Conservation (phyloP, 2,888 invertebrate genomes). For the Philonicus albiceps region DNA sequence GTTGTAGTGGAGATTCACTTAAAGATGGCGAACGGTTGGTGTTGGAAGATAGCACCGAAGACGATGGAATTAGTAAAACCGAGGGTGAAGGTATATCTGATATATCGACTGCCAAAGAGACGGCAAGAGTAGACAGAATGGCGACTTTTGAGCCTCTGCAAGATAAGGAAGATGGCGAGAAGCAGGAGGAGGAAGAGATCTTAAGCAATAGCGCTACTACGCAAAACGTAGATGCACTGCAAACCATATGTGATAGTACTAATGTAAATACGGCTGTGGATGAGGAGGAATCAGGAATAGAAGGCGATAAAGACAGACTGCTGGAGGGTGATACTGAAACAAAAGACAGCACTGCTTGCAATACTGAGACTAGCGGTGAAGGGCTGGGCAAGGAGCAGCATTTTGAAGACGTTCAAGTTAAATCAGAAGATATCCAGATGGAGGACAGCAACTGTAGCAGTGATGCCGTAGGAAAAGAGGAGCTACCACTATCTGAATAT, state of each 20-base stretch:
- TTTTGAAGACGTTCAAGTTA: neutral
- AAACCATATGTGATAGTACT: slow-evolving; percentile 38
- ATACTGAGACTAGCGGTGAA: neutral
- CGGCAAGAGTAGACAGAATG: neutral
- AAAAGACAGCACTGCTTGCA: slow-evolving; percentile 22
- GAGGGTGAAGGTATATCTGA: neutral
- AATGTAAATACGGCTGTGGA: slow-evolving; percentile 41
- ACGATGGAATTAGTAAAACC: slow-evolving; percentile 14
- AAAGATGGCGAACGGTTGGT: slow-evolving; percentile 41
- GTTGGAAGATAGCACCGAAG: slow-evolving; percentile 45
- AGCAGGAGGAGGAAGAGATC: neutral
- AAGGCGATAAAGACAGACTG: neutral
- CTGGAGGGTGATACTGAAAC: neutral
- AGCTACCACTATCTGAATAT: neutral
- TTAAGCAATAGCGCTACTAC: neutral
- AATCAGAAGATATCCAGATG: neutral
- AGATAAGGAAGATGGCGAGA: neutral
- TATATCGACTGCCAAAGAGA: neutral
- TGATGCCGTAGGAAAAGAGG: neutral
- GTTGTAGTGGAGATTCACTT: slow-evolving; percentile 41
- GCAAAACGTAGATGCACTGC: neutral
- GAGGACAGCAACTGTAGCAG: neutral
- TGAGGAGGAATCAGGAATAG: neutral
- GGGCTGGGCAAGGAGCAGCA: neutral
- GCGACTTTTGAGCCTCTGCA: neutral